Conservation (phyloP, 2,113 vertebrate genomes). For the Zosterops japonicus region DNA sequence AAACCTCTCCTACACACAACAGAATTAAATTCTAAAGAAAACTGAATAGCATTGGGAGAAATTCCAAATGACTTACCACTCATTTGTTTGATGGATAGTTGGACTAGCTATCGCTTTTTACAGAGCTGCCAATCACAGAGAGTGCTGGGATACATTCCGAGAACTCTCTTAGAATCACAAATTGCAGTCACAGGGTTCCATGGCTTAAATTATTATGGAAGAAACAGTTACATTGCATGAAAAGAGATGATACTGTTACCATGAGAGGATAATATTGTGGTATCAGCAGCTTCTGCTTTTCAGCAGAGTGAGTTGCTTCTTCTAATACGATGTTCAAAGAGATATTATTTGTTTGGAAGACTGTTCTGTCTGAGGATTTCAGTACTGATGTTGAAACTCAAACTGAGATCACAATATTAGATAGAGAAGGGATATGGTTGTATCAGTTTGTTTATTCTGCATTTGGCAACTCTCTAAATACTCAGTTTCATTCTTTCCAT, state of each 20-base stretch:
- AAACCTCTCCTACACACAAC: constrained; percentile 22
- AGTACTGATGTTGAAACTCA: constrained; percentile 19
- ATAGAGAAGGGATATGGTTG: not conserved
- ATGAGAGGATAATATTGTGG: not conserved
- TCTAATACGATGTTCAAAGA: not conserved
- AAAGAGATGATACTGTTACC: not conserved
- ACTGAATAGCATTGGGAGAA: constrained; percentile 14
- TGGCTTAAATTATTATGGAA: not conserved
- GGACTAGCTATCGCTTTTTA: not conserved
- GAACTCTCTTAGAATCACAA: not conserved
- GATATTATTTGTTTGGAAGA: not conserved
- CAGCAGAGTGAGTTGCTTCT: constrained; percentile 1
- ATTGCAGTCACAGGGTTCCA: not conserved
- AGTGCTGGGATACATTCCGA: not conserved
- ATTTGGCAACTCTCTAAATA: constrained; percentile 44
- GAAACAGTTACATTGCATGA: not conserved
- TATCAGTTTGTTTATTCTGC: constrained; percentile 47
- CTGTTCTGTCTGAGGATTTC: not conserved
- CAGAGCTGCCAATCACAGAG: constrained; percentile 37
- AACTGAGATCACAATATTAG: constrained; percentile 24
- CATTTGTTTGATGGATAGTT: constrained; percentile 35
- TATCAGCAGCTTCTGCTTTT: not conserved
- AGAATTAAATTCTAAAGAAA: constrained; percentile 51
- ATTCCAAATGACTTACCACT: constrained; percentile 54
- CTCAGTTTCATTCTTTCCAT: constrained; percentile 56